Percentiles rank a stretch among this genome's conserved stretches.
Conservation (phyloP, 30 jellyfish, hydroid and myxozoan species). For the Aurelia coerulea region DNA sequence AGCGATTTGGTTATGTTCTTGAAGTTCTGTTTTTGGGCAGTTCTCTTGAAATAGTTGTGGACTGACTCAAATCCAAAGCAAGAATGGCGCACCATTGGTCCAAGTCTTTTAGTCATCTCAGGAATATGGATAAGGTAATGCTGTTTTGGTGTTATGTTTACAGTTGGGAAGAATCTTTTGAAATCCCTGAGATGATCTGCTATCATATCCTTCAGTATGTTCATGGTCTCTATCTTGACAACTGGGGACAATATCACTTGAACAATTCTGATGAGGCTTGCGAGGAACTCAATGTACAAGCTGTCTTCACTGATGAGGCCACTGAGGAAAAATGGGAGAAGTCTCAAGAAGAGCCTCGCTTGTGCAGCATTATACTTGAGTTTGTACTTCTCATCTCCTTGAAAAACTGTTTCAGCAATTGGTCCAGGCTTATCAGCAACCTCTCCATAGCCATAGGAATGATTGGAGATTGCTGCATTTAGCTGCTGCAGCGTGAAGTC, state of each 20-base stretch:
- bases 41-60: constrained; percentile 36
- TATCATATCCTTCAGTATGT: constrained; percentile 11
- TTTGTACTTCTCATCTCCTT: constrained; percentile 47
- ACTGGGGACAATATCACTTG: constrained; percentile 48
- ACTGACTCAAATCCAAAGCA: constrained; percentile 58
- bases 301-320: constrained; percentile 4
- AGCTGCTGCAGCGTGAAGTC: constrained; percentile 13
- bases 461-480: constrained; percentile 42
- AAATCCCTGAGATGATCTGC: constrained; percentile 32
- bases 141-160: constrained; percentile 50
- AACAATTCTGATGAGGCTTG: constrained; percentile 20
- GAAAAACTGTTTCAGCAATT: constrained; percentile 37
- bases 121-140: constrained; percentile 64
- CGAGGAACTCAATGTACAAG: constrained; percentile 9
- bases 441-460: constrained; percentile 40
- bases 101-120: constrained; percentile 8
- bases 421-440: constrained; percentile 64
- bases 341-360: constrained; percentile 44
- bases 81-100: constrained; percentile 61
- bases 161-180: constrained; percentile 31
- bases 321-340: constrained; percentile 38
- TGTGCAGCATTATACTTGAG: constrained; percentile 59
- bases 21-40: constrained; percentile 54
- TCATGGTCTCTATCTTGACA: constrained; percentile 25
- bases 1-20: constrained; percentile 37